Evolutionary conservation across 2,888 invertebrate species (phyloP).

Genomic region (Mechanitis mazaeus): DNA sequence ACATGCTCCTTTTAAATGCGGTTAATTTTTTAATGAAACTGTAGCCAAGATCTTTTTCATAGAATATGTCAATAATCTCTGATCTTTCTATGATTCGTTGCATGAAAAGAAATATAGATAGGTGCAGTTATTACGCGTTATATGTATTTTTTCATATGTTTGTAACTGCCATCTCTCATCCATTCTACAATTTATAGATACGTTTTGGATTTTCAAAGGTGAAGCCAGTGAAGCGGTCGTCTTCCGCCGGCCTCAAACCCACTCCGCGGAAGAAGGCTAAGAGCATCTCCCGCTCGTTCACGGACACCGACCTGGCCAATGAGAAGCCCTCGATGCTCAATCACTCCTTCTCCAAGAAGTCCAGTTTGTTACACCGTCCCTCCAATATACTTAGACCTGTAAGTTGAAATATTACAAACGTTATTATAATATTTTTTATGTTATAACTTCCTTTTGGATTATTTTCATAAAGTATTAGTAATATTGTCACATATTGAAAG

Average conservation of each 20-base stretch:
- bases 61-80: no score
- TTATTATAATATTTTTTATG: no score
- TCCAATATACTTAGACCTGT: constrained; percentile 82
- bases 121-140: no score
- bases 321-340: constrained; percentile 78
- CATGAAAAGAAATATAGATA: no score
- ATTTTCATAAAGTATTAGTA: no score
- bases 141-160: no score
- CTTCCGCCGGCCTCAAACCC: constrained; percentile 55
- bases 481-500: no score
- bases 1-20: no score
- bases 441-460: no score
- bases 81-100: no score
- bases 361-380: constrained; percentile 80
- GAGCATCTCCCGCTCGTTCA: constrained; percentile 56
- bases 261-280: constrained; percentile 71
- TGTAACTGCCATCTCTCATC: constrained; percentile 22
- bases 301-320: constrained; percentile 63
- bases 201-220: constrained; percentile 71
- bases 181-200: constrained; percentile 63
- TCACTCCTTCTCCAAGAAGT: constrained; percentile 73
- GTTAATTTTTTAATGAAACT: no score
- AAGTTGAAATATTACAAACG: constrained; percentile 52
- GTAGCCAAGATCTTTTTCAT: no score
- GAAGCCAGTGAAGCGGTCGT: constrained; percentile 66